Evolutionary conservation across 1,140 invertebrate genomes (phyloP).

Genomic region (Euborellia annulipes): DNA sequence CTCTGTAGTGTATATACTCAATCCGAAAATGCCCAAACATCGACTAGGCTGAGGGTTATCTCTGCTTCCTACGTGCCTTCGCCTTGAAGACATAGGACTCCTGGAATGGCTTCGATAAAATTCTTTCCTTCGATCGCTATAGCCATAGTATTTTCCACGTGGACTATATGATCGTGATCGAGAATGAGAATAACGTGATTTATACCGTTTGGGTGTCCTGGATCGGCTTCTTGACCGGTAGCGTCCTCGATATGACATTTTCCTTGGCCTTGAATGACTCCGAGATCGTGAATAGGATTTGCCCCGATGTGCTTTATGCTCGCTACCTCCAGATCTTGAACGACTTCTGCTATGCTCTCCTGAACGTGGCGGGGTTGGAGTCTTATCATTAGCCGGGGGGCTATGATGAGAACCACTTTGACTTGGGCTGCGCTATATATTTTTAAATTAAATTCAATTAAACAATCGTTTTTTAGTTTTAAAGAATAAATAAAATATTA

Average conservation of each 20-base stretch:
- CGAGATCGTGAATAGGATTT: slow-evolving; percentile 13
- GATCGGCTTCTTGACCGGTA: slow-evolving; percentile 17
- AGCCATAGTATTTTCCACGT: slow-evolving; percentile 14
- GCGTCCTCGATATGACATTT: slow-evolving; percentile 15
- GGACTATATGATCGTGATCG: slow-evolving; percentile 18
- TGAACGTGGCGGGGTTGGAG: slow-evolving; percentile 10
- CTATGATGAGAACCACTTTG: slow-evolving; percentile 14
- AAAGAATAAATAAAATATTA: too few relatives aligned
- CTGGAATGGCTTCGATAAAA: slow-evolving; percentile 26
- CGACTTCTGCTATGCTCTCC: slow-evolving; percentile 12
- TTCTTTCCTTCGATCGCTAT: slow-evolving; percentile 14
- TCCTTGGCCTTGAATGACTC: slow-evolving; percentile 14
- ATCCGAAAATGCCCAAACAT: slow-evolving; percentile 87
- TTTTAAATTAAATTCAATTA: not conserved
- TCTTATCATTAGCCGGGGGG: slow-evolving; percentile 14
- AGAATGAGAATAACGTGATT: slow-evolving; percentile 15
- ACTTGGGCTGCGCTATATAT: slow-evolving; percentile 13
- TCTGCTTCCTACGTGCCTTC: slow-evolving; percentile 38
- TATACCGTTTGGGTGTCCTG: slow-evolving; percentile 14
- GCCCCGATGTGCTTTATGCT: slow-evolving; percentile 9
- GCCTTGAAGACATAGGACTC: slow-evolving; percentile 38
- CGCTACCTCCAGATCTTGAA: slow-evolving; percentile 11
- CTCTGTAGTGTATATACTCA: slow-evolving; percentile 85
- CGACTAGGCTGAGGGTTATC: slow-evolving; percentile 78
- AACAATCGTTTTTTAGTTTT: too few relatives aligned